Conservation (phyloP, 1,140 invertebrate genomes). For the Zophobas morio region DNA sequence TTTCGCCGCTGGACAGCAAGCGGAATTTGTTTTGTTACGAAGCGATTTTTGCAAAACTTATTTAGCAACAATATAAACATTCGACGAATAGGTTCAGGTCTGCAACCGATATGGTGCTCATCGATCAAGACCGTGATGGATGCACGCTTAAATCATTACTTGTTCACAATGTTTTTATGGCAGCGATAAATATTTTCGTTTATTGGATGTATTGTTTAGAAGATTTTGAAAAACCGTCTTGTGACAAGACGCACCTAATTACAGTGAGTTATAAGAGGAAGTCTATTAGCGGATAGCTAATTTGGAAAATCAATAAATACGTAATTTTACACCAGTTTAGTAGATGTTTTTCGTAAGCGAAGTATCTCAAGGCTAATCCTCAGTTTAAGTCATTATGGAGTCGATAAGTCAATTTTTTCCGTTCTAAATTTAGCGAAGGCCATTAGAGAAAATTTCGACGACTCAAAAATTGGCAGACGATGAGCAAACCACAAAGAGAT, state of each 20-base stretch:
- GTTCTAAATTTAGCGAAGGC: conserved; percentile 11
- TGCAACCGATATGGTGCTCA: background rate
- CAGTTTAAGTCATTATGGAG: background rate
- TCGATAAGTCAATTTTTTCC: background rate
- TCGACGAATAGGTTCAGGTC: background rate
- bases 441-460: background rate
- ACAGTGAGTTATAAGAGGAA: background rate
- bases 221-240: too few species aligned
- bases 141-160: too few species aligned
- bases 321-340: conserved; percentile 31
- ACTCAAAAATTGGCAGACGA: conserved; percentile 1
- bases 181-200: too few species aligned
- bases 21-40: conserved; percentile 1
- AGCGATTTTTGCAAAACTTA: background rate
- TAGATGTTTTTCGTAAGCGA: conserved; percentile 13
- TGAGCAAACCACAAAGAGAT: conserved; percentile 29
- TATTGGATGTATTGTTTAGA: too few species aligned
- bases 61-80: background rate
- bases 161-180: too few species aligned
- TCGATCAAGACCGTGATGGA: background rate
- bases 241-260: background rate
- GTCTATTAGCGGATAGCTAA: conserved; percentile 16
- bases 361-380: conserved; percentile 1
- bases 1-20: background rate
- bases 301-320: conserved; percentile 23